Conservation (phyloP, 2,113 vertebrate genomes). For the Falcunculus frontatus region DNA sequence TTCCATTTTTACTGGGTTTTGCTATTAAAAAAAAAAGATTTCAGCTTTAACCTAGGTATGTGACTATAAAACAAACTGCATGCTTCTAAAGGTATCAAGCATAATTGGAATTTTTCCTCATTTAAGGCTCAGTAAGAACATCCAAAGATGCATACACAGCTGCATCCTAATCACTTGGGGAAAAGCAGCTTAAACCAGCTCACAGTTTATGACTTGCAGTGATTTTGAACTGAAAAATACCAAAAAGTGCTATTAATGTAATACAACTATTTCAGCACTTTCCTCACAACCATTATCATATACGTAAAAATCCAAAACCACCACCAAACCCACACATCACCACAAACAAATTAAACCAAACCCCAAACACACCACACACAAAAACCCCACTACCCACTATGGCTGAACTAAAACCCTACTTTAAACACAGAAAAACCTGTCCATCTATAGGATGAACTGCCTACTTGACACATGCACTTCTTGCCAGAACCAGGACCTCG, state of each 20-base stretch:
- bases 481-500: background rate
- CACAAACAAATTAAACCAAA: background rate
- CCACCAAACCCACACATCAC: background rate
- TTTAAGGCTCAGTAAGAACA: background rate
- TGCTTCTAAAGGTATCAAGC: background rate
- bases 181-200: background rate
- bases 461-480: background rate
- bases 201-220: background rate
- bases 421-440: background rate
- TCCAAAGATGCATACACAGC: background rate
- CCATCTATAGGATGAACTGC: background rate
- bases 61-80: background rate
- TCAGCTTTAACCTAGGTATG: background rate
- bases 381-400: background rate
- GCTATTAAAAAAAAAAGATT: background rate
- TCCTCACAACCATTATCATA: background rate
- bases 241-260: background rate
- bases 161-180: background rate
- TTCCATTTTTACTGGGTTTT: slow-evolving; percentile 78
- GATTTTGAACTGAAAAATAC: background rate
- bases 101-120: background rate
- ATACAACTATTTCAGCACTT: background rate
- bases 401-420: background rate
- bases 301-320: background rate
- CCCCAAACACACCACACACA: background rate